These are phyloP conservation scores for Poeciliopsis paucimaculata DNA, from an alignment of 2,797 vertebrate genomes.

Conservation along the genomic window DNA sequence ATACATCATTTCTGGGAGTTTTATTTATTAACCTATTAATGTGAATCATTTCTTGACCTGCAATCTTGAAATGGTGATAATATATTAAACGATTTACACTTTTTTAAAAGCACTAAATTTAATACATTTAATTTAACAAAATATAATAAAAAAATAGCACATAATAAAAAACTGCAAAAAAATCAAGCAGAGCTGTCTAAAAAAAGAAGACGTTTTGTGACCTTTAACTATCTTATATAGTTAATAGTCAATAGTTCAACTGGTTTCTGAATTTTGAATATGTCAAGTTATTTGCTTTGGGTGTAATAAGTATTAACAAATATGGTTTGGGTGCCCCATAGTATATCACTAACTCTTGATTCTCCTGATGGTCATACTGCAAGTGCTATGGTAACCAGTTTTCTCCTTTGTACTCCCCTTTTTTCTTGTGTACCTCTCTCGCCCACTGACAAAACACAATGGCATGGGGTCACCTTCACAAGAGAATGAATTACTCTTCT, in stretches of 20 bases:
- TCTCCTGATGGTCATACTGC: conserved; percentile 11
- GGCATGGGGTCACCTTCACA: conserved; percentile 87
- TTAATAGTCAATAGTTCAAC: too few species aligned
- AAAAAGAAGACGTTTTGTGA: too few species aligned
- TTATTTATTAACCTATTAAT: background rate
- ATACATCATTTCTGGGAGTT: background rate
- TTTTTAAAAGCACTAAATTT: background rate
- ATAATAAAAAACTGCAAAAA: background rate
- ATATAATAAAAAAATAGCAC: too few species aligned
- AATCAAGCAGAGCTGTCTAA: background rate
- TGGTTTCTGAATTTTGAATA: background rate
- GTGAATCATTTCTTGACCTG: background rate
- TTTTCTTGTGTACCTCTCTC: conserved; percentile 49
- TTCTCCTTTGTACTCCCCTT: conserved; percentile 35
- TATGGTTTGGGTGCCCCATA: background rate
- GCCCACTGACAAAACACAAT: conserved; percentile 67
- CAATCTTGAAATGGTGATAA: background rate
- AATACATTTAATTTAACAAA: too few species aligned
- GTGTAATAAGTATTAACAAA: background rate
- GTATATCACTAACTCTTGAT: conserved; percentile 5
- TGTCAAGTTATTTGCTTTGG: background rate
- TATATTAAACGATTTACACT: background rate
- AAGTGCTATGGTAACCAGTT: conserved; percentile 17
- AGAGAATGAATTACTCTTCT: conserved; percentile 88
- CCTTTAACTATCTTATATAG: too few species aligned